phyloP scores from a whole-genome alignment of 2,888 invertebrate species.

The Andrena dorsata region DNA sequence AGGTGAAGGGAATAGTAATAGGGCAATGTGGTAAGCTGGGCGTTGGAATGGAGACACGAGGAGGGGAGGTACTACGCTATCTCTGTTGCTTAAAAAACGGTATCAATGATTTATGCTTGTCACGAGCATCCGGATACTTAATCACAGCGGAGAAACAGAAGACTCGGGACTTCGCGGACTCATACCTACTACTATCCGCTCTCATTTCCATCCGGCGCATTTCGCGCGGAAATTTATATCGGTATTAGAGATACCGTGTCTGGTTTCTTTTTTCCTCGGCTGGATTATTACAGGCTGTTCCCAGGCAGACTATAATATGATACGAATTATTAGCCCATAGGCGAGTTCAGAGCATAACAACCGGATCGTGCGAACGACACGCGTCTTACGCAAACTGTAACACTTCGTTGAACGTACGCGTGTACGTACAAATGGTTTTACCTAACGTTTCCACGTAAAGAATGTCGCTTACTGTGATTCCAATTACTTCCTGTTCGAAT shows the following conservation, averaged over 20 bases:
- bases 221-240: conserved; percentile 32
- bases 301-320: conserved; percentile 5
- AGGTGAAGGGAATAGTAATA: background rate
- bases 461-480: too few species aligned
- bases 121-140: conserved; percentile 29
- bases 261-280: conserved; percentile 6
- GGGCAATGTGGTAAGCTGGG: background rate
- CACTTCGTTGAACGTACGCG: background rate
- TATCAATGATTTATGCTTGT: conserved; percentile 22
- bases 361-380: conserved; percentile 17
- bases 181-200: background rate
- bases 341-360: conserved; percentile 17
- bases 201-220: conserved; percentile 13
- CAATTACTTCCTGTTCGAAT: too few species aligned
- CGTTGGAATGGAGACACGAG: background rate
- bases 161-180: background rate
- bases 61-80: background rate
- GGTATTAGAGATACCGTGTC: conserved; percentile 17
- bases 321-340: conserved; percentile 29
- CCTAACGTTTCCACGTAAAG: background rate
- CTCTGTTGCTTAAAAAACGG: background rate
- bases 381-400: background rate
- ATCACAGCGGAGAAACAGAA: conserved; percentile 12
- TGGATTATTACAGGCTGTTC: conserved; percentile 37
- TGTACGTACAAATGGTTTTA: background rate